Conservation (phyloP, 2,797 vertebrate species). For the Tachyglossus aculeatus region DNA sequence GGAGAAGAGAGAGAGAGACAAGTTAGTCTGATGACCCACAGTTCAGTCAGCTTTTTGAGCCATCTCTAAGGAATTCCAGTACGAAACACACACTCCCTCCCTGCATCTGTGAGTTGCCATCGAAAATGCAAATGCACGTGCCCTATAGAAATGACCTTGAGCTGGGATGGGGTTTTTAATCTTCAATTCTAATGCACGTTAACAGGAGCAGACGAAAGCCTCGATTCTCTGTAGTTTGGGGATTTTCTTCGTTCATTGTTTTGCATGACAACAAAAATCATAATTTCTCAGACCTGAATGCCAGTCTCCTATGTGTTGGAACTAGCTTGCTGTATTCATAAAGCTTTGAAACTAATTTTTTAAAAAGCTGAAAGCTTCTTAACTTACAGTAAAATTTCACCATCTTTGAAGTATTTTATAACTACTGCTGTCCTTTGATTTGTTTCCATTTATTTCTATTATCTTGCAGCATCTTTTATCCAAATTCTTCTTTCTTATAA, state of each 20-base stretch:
- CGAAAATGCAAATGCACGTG: conserved; percentile 24
- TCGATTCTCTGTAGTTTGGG: conserved; percentile 63
- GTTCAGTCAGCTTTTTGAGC: conserved; percentile 33
- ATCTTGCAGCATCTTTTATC: conserved; percentile 99
- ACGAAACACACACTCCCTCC: conserved; percentile 43
- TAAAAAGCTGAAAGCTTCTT: conserved; percentile 76
- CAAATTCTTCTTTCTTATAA: conserved; percentile 99
- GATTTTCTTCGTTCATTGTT: conserved; percentile 75
- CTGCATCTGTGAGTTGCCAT: conserved; percentile 40
- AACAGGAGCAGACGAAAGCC: conserved; percentile 51
- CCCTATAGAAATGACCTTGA: conserved; percentile 56
- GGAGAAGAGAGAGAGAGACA: too few species aligned
- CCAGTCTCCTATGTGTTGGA: conserved; percentile 77
- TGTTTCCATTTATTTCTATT: conserved; percentile 99
- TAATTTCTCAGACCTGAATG: conserved; percentile 78
- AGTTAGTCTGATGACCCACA: too few species aligned
- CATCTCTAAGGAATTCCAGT: conserved; percentile 59
- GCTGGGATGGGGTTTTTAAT: conserved; percentile 70
- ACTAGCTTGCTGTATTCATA: conserved; percentile 76
- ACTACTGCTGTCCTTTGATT: conserved; percentile 98
- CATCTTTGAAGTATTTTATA: conserved; percentile 88
- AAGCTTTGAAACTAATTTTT: conserved; percentile 76
- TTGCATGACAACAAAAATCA: conserved; percentile 82
- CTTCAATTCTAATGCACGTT: conserved; percentile 47
- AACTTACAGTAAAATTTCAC: conserved; percentile 79